Percentiles rank a stretch among this genome's conserved stretches.
phyloP scores from a whole-genome alignment of 2,113 vertebrate genomes.

The Pandion haliaetus region DNA sequence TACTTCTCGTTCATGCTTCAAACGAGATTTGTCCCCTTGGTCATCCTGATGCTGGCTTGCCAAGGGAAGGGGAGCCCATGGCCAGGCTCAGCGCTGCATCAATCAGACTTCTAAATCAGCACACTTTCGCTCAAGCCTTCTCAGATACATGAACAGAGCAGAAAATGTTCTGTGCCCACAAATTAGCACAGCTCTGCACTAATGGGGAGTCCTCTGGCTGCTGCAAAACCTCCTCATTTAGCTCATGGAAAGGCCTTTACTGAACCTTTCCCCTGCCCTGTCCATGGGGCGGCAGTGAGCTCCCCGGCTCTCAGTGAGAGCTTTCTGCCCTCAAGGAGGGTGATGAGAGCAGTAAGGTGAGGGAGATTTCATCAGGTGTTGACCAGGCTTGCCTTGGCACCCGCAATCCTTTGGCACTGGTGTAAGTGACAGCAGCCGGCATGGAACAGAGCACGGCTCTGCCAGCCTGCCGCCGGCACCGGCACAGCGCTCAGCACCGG shows the following conservation, averaged over 20 bases:
- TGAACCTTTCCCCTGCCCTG: background rate
- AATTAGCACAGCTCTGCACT: background rate
- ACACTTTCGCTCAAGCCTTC: background rate
- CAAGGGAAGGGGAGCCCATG: background rate
- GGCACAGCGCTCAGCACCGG: fast-evolving
- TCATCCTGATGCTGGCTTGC: background rate
- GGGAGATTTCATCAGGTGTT: background rate
- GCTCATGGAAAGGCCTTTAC: background rate
- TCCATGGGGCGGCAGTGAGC: fast-evolving
- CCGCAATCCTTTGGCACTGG: background rate
- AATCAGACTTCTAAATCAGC: background rate
- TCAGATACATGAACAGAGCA: background rate
- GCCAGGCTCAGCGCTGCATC: background rate
- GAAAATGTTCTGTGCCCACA: background rate
- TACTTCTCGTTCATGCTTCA: background rate
- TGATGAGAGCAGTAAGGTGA: background rate
- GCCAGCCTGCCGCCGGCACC: background rate
- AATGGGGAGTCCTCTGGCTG: background rate
- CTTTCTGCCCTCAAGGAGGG: background rate
- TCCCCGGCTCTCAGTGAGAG: fast-evolving
- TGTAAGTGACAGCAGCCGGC: background rate
- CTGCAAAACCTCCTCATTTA: background rate
- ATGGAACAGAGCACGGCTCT: fast-evolving
- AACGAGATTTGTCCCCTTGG: background rate
- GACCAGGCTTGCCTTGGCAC: background rate